phyloP scores from a whole-genome alignment of 2,888 invertebrate genomes.

The Synergus laeviventris region DNA sequence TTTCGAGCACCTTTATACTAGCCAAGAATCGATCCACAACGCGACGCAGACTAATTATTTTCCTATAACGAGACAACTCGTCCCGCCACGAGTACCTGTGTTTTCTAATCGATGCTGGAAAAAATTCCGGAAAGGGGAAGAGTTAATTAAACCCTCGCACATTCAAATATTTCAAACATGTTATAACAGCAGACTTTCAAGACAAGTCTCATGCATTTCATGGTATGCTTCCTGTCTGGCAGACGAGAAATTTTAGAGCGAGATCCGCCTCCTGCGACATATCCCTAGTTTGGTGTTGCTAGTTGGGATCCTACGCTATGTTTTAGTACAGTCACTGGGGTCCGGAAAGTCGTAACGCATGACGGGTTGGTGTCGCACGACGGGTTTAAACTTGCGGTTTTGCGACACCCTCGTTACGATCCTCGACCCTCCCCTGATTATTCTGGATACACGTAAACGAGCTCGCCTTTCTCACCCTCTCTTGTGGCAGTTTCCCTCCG shows the following conservation, averaged over 20 bases:
- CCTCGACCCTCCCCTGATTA: slow-evolving; percentile 58
- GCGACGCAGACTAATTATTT: slow-evolving; percentile 50
- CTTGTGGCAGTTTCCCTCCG: slow-evolving; percentile 38
- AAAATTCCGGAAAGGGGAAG: not conserved
- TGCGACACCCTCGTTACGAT: slow-evolving; percentile 62
- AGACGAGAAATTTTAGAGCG: not conserved
- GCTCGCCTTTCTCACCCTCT: slow-evolving; percentile 35
- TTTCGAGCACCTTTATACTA: not conserved
- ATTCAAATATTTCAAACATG: not conserved
- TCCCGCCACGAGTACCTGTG: not conserved
- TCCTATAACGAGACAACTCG: slow-evolving; percentile 41
- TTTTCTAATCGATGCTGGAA: not conserved
- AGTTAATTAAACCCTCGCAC: not conserved
- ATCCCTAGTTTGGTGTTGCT: not conserved
- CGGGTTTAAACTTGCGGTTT: slow-evolving; percentile 56
- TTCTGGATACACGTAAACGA: slow-evolving; percentile 61
- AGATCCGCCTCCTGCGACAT: not conserved
- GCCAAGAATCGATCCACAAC: not conserved
- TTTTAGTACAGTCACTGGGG: slow-evolving; percentile 1
- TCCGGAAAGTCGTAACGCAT: slow-evolving; percentile 14
- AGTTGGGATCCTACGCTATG: not conserved
- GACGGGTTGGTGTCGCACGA: slow-evolving; percentile 1
- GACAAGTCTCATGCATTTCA: not conserved
- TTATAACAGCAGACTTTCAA: not conserved
- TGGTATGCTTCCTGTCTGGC: not conserved